Base-by-base conservation (phyloP, 2,797 vertebrate genomes). In the Anguilla marmorata region DNA sequence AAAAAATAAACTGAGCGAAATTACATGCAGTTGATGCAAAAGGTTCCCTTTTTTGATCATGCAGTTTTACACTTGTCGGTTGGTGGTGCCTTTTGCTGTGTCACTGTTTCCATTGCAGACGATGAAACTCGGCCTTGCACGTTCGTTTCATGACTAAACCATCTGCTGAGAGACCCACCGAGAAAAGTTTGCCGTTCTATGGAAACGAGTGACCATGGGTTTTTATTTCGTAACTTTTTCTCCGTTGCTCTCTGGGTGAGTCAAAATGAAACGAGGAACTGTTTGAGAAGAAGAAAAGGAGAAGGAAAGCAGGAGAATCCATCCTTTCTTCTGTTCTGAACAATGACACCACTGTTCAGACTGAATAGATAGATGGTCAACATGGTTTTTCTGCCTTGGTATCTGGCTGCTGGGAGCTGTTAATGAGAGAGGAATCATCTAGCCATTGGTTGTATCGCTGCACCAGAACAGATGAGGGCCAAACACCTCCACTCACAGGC, bases 261-360 rank as follows among this genome's bases (percentile, higher is more conserved):
- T 96, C 95, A 95, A 90, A 90, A 88, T 91, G 76, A 90, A 96
- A 96, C 94, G 94, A 93, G 95, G 96, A 96, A 96, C 94, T 90
- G 92, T 90, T 92, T 85, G 87, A 91, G 92, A 93, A 92, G 92
- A 93, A 91, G 90, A 91, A 90, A 92, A 92, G 92, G 91, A 4
- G 58, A 89, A 88, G 45, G 83, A 90, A 89, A 69, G 30, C 88
- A 91, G 88, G 92, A 89, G 60, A 7, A 0, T 80, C 88, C 88
- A 88, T 90, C 91, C 89, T 90, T 85, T 69, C 92, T 91, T 93
- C 87, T 86, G 85, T 95, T 95, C 91, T 90, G 58, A 89, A 86
- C 89, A 88, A 69, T 87, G 63, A 63, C 58, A 87, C 52, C 45
- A 27, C 41, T 84, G 69, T 12, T 54, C 69, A 60, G 50, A 79